Evolutionary conservation across 2,113 vertebrate genomes (phyloP).

Genomic region (Fregetta grallaria): DNA sequence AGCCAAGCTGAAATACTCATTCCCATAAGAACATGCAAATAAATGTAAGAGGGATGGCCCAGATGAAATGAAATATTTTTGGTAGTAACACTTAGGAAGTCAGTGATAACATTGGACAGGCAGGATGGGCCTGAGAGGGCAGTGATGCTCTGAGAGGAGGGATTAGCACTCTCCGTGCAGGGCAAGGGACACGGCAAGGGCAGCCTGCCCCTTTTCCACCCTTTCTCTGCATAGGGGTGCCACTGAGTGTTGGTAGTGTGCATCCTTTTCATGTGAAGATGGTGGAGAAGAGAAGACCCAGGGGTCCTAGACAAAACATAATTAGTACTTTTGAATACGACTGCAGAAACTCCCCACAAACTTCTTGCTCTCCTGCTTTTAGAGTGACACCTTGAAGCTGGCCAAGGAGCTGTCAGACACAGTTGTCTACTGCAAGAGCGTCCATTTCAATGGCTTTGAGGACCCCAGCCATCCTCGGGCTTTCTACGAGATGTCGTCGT

Average conservation of each 20-base stretch:
- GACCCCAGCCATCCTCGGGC: slow-evolving; percentile 72
- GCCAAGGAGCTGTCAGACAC: slow-evolving; percentile 88
- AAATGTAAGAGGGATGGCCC: neutral
- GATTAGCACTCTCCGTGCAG: neutral
- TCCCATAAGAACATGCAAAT: neutral
- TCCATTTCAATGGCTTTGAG: slow-evolving; percentile 89
- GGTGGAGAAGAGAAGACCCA: neutral
- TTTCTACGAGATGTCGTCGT: slow-evolving; percentile 92
- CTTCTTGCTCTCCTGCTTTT: neutral
- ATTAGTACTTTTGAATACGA: neutral
- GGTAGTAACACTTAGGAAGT: neutral
- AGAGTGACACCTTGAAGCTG: slow-evolving; percentile 88
- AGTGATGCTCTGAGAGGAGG: neutral
- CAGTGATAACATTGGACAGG: neutral
- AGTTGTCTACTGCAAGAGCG: slow-evolving; percentile 94
- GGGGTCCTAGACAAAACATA: neutral
- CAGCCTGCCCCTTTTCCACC: neutral
- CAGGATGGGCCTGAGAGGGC: neutral
- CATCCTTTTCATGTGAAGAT: neutral
- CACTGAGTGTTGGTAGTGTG: neutral
- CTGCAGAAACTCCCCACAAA: neutral
- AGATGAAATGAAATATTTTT: neutral
- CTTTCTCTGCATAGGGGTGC: neutral
- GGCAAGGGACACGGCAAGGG: neutral
- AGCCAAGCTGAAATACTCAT: neutral